Percentiles rank a stretch among this genome's conserved stretches.
These are phyloP conservation scores for Apeira syringaria DNA, from an alignment of 2,888 invertebrate species.

Conservation along the genomic window DNA sequence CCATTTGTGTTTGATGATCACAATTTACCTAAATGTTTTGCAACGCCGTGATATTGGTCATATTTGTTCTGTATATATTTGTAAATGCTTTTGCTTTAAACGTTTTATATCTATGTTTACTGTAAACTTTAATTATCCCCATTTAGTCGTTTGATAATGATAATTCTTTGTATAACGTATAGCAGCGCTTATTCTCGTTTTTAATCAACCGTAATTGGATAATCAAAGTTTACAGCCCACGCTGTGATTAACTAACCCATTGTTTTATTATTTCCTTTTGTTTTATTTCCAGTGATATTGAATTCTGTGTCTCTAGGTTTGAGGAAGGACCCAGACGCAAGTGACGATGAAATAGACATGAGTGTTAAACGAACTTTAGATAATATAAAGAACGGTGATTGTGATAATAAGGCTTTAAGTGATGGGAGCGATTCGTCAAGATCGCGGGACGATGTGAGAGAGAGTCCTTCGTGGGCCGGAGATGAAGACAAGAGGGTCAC, in stretches of 20 bases:
- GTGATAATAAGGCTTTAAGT: slow-evolving; percentile 72
- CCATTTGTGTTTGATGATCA: no score
- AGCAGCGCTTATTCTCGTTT: no score
- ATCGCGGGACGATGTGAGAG: slow-evolving; percentile 60
- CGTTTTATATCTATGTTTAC: slow-evolving; percentile 9
- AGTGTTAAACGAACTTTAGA: slow-evolving; percentile 79
- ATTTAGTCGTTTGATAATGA: no score
- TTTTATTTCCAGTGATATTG: slow-evolving; percentile 75
- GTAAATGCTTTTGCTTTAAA: slow-evolving; percentile 7
- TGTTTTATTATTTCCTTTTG: slow-evolving; percentile 20
- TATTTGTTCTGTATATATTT: no score
- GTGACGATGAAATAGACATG: slow-evolving; percentile 78
- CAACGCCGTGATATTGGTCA: no score
- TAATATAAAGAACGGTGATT: slow-evolving; percentile 79
- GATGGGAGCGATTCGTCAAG: slow-evolving; percentile 67
- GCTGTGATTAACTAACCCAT: slow-evolving; percentile 8
- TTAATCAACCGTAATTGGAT: slow-evolving; percentile 19
- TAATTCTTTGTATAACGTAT: no score
- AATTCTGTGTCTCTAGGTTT: slow-evolving; percentile 82
- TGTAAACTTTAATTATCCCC: slow-evolving; percentile 20
- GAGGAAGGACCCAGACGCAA: slow-evolving; percentile 78
- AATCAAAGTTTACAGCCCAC: slow-evolving; percentile 29
- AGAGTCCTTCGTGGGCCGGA: slow-evolving; percentile 63
- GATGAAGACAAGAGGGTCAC: slow-evolving; percentile 80
- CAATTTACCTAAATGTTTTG: no score